phyloP scores from a whole-genome alignment of 2,888 invertebrate genomes.

The Ferrisia virgata region DNA sequence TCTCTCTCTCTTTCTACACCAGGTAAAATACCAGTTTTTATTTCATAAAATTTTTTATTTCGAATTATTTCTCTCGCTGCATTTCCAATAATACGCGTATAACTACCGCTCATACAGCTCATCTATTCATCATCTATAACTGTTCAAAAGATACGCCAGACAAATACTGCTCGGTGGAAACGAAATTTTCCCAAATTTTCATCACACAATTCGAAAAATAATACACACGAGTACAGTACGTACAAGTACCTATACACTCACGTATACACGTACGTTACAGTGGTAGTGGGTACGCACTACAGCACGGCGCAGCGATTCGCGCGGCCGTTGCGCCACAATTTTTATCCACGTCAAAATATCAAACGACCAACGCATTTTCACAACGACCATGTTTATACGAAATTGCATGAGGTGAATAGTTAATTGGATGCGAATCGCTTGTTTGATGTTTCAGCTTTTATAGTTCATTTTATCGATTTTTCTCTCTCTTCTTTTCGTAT shows the following conservation, averaged over 20 bases:
- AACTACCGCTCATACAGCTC: no score
- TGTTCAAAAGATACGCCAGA: no score
- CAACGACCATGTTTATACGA: slow-evolving; percentile 18
- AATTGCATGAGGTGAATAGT: slow-evolving; percentile 29
- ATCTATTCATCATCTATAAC: no score
- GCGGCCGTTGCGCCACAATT: not conserved
- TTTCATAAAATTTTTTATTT: not conserved
- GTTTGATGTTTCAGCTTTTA: slow-evolving; percentile 32
- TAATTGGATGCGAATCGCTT: slow-evolving; percentile 33
- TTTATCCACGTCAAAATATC: not conserved
- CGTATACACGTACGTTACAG: no score
- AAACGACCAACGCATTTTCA: slow-evolving; percentile 12
- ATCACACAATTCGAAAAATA: not conserved
- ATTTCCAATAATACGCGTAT: no score
- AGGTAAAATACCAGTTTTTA: no score
- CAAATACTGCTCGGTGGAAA: no score
- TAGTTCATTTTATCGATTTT: slow-evolving; percentile 26
- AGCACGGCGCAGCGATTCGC: not conserved
- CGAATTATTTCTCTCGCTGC: not conserved
- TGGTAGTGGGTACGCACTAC: not conserved
- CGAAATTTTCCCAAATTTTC: not conserved
- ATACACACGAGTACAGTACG: not conserved
- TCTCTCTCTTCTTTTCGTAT: not conserved
- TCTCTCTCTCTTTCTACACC: no score
- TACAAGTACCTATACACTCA: no score